Evolutionary conservation across 2,113 vertebrate genomes (phyloP).

Genomic region (Otus sunia): DNA sequence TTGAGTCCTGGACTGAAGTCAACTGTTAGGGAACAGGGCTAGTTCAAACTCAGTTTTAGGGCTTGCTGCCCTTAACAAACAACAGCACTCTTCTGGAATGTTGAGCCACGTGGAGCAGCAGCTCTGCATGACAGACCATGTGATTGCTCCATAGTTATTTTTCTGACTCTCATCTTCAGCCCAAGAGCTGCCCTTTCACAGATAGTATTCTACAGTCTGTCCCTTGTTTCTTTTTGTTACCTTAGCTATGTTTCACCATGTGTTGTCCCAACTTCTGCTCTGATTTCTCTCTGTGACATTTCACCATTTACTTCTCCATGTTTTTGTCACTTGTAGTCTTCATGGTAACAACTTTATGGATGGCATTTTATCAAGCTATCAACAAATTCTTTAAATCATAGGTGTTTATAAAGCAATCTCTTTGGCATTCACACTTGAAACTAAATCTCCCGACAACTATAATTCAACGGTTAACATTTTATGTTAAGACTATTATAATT

Average conservation of each 20-base stretch:
- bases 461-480: not conserved
- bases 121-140: not conserved
- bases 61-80: not conserved
- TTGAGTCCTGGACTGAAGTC: not conserved
- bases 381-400: not conserved
- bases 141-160: not conserved
- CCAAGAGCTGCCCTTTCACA: not conserved
- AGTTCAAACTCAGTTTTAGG: not conserved
- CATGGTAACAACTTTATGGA: not conserved
- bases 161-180: not conserved
- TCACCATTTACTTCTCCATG: not conserved
- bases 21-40: not conserved
- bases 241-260: not conserved
- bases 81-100: not conserved
- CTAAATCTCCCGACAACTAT: not conserved
- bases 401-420: not conserved
- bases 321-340: not conserved
- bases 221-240: not conserved
- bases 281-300: not conserved
- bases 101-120: not conserved
- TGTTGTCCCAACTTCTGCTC: not conserved
- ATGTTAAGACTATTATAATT: not conserved
- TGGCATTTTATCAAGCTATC: not conserved
- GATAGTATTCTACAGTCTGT: not conserved
- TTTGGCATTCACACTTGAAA: not conserved